Base-by-base conservation (phyloP, 1,140 invertebrate genomes). In the Drosophila insularis region DNA sequence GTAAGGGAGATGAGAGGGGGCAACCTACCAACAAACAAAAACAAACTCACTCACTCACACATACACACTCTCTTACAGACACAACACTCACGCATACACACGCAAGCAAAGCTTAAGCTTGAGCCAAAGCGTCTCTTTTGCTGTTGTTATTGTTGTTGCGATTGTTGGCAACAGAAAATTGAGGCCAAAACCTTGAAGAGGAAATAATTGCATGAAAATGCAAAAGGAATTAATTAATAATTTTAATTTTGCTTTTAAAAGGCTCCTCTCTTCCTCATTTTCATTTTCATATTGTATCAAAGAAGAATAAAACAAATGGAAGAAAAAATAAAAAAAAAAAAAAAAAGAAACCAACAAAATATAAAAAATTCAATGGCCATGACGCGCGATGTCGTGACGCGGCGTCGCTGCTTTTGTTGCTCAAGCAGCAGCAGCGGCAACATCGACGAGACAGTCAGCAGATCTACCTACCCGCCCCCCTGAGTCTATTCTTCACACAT, bases 281-380 rank as follows among this genome's bases (percentile, higher is more conserved):
- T 73, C 66, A 74, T 64, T 79, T 56, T 66, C 84, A 56, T 78
- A 74, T 82, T 82, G 63, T 6, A 64, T 79, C 68, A 73, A 55
- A 76, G 71, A 65, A 63, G 78, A 71, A 35, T 86, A 70, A 67
- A 78, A 78, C 68, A 70, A 61, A 61, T 31, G 40, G 65, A 75
- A 73, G 35, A 74, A 43, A 39, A 27, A 0, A 27, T 5, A 27
- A 60, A 61, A 39, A 63, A 27, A 60, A 61, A 39, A 63, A 62
- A 35, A 56, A 63, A 60, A 78, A 71, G 62, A 70, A 21, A 21
- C 17, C 43, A 50, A 50, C 43, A 50, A 50, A 50, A 50, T 50
- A 64, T 27, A 54, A 63, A 89, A 89, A 90, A 90, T 81, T 90
- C 79, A 91, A 86, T 91, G 89, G 90, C 86, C 93, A 92, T 92